These are phyloP conservation scores for Ornithoptera priamus DNA, from an alignment of 2,888 invertebrate species.

Conservation along the genomic window DNA sequence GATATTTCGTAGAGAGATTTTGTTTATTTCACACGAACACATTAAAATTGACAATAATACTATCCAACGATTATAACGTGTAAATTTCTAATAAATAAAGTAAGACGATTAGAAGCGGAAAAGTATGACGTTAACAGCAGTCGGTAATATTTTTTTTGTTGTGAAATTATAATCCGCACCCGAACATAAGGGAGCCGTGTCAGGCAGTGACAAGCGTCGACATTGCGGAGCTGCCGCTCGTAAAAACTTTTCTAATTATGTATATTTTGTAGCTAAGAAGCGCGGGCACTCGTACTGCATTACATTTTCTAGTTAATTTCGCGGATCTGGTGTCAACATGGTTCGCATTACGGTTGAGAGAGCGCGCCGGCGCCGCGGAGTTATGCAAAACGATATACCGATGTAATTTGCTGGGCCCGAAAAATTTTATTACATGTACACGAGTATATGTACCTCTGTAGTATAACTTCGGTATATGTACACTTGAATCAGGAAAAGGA, in stretches of 20 bases:
- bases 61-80: background rate
- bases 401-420: constrained; percentile 11
- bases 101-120: background rate
- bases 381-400: constrained; percentile 37
- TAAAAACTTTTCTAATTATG: constrained; percentile 80
- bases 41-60: background rate
- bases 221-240: constrained; percentile 63
- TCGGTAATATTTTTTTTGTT: constrained; percentile 68
- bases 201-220: constrained; percentile 68
- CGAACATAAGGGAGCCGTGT: constrained; percentile 65
- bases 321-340: constrained; percentile 56
- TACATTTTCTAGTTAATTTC: constrained; percentile 75
- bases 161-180: constrained; percentile 68
- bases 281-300: constrained; percentile 56
- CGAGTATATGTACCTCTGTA: background rate
- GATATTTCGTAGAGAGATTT: background rate
- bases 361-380: constrained; percentile 39
- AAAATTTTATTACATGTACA: background rate
- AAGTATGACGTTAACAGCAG: constrained; percentile 46
- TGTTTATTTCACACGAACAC: background rate
- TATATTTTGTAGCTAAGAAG: constrained; percentile 75
- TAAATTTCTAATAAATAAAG: constrained; percentile 12
- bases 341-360: constrained; percentile 38
- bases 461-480: background rate
- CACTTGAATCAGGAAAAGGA: background rate